These are phyloP conservation scores for Heterodera carotae DNA, from an alignment of 1,140 invertebrate genomes.

Conservation along the genomic window DNA sequence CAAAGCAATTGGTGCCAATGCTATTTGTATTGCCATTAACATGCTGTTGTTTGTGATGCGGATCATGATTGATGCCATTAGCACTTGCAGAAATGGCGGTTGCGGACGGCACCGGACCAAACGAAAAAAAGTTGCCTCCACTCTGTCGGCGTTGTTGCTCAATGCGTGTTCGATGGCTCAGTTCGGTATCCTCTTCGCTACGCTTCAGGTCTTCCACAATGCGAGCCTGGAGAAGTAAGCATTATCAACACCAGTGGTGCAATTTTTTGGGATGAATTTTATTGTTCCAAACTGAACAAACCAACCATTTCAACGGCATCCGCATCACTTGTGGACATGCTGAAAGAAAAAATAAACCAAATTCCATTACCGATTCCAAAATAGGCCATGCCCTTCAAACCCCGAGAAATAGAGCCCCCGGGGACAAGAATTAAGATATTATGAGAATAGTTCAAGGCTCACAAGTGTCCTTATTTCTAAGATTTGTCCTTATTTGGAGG, in stretches of 20 bases:
- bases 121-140: neutral
- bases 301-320: conserved; percentile 8
- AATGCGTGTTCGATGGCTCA: conserved; percentile 14
- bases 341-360: neutral
- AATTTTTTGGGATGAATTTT: too few relatives aligned
- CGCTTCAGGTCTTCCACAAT: conserved; percentile 29
- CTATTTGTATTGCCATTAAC: neutral
- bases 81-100: too few relatives aligned
- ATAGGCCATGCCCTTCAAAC: too few relatives aligned
- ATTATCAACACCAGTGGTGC: too few relatives aligned
- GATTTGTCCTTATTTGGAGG: too few relatives aligned
- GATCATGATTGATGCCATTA: neutral
- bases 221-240: too few relatives aligned
- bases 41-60: conserved; percentile 10
- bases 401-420: too few relatives aligned
- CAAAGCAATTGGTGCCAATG: neutral
- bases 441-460: too few relatives aligned
- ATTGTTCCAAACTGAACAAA: too few relatives aligned
- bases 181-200: conserved; percentile 17
- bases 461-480: too few relatives aligned
- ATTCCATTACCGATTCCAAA: too few relatives aligned
- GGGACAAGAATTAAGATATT: too few relatives aligned
- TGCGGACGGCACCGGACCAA: neutral
- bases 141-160: conserved; percentile 15
- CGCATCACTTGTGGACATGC: conserved; percentile 3